Evolutionary conservation across 2,113 vertebrate species (phyloP).

Genomic region (human): DNA sequence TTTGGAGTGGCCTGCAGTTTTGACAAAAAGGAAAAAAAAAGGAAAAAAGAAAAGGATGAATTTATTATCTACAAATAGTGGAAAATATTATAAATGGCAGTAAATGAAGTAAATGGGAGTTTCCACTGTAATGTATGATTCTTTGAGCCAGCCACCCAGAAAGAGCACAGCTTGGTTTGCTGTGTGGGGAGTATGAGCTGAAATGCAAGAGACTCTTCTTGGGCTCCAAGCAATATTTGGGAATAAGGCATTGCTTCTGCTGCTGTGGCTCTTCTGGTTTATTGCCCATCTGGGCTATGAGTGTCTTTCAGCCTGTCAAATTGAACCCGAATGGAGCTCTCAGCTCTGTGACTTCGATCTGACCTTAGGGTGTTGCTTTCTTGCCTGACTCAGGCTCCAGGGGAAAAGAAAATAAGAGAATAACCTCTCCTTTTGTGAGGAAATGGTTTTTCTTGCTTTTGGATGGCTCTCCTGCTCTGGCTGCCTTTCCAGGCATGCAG

Average conservation of each 20-base stretch:
- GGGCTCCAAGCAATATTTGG: conserved; percentile 71
- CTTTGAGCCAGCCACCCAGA: conserved; percentile 88
- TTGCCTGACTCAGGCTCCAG: conserved; percentile 69
- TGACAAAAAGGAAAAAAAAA: conserved; percentile 45
- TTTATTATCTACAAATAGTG: conserved; percentile 88
- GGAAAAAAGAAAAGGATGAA: conserved; percentile 80
- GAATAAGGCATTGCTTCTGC: conserved; percentile 76
- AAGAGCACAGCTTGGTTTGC: conserved; percentile 84
- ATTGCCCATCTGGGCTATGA: conserved; percentile 51
- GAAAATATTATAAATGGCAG: conserved; percentile 90
- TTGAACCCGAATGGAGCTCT: conserved; percentile 42
- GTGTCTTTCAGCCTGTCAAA: conserved; percentile 27
- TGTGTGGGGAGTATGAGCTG: conserved; percentile 81
- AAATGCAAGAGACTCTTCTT: conserved; percentile 80
- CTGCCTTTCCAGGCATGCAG: conserved; percentile 32
- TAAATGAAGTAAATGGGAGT: conserved; percentile 90
- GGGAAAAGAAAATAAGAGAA: conserved; percentile 69
- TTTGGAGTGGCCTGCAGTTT: conserved; percentile 83
- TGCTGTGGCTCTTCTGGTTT: conserved; percentile 69
- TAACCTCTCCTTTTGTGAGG: conserved; percentile 50
- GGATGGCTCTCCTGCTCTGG: conserved; percentile 67
- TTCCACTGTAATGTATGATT: conserved; percentile 86
- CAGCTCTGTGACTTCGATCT: conserved; percentile 49
- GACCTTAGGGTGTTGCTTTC: conserved; percentile 75
- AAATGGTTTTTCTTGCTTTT: conserved; percentile 75